Conservation (phyloP, 2,113 vertebrate genomes). For the Thermophis baileyi region DNA sequence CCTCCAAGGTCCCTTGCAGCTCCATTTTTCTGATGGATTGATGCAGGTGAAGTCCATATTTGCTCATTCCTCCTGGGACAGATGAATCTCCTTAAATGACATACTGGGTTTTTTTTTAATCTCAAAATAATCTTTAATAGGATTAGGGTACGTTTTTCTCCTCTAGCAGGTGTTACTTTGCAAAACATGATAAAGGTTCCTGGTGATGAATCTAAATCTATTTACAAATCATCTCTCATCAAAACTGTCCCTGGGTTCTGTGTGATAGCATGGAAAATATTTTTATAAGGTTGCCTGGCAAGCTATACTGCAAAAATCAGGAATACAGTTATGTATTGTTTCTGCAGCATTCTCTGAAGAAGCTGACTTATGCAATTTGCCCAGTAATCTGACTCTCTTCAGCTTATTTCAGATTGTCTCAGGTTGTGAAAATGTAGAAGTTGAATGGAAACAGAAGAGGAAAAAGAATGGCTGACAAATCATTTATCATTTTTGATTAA, state of each 20-base stretch:
- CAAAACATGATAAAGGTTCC: slow-evolving; percentile 22
- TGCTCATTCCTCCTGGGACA: not conserved
- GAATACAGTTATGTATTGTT: slow-evolving; percentile 16
- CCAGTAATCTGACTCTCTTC: not conserved
- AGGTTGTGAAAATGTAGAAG: not conserved
- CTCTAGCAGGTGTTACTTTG: not conserved
- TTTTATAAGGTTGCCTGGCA: slow-evolving; percentile 23
- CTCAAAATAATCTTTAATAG: not conserved
- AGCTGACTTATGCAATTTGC: not conserved
- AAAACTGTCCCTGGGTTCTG: slow-evolving; percentile 10
- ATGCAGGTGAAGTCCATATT: not conserved
- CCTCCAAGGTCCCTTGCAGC: not conserved
- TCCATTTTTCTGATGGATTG: not conserved
- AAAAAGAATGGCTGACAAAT: slow-evolving; percentile 20
- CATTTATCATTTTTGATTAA: slow-evolving; percentile 15
- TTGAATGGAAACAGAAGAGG: not conserved
- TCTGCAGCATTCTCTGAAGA: slow-evolving; percentile 10
- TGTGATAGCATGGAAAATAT: slow-evolving; percentile 28
- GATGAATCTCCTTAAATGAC: not conserved
- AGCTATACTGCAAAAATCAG: slow-evolving; percentile 14
- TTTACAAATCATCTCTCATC: slow-evolving; percentile 27
- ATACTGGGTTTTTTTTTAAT: not conserved
- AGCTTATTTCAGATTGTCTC: slow-evolving; percentile 25
- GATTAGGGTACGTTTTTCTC: not conserved
- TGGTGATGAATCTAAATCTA: slow-evolving; percentile 19